Conservation (phyloP, 2,888 invertebrate genomes). For the Meiosimyza platycephala region DNA sequence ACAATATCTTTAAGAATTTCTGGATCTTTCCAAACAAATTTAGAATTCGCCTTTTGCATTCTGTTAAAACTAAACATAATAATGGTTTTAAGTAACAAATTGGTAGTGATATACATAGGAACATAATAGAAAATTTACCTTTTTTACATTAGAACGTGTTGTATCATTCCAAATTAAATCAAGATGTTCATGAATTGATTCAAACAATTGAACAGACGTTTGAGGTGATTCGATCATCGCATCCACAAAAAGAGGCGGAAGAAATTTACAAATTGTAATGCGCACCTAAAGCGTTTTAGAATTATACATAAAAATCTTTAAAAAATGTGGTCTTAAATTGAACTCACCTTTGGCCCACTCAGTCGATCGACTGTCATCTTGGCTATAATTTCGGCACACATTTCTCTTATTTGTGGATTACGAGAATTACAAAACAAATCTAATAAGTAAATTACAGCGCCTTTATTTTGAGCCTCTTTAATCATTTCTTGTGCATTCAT, state of each 20-base stretch:
- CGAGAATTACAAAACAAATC: slow-evolving; percentile 94
- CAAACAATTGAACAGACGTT: slow-evolving; percentile 90
- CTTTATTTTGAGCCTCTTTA: slow-evolving; percentile 93
- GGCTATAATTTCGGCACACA: slow-evolving; percentile 90
- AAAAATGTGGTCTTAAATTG: not conserved
- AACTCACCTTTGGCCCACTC: slow-evolving; percentile 86
- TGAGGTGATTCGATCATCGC: slow-evolving; percentile 83
- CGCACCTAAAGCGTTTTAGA: slow-evolving; percentile 72
- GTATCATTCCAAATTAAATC: slow-evolving; percentile 98
- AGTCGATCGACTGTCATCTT: slow-evolving; percentile 95
- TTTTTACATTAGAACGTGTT: slow-evolving; percentile 80
- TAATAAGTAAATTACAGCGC: slow-evolving; percentile 92
- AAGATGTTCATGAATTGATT: slow-evolving; percentile 96
- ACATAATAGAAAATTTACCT: slow-evolving; percentile 70
- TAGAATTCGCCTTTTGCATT: slow-evolving; percentile 80
- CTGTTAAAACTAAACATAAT: slow-evolving; percentile 75
- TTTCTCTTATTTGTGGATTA: slow-evolving; percentile 82
- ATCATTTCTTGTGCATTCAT: slow-evolving; percentile 93
- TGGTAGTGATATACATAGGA: not conserved
- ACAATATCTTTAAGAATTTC: slow-evolving; percentile 74
- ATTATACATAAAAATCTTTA: slow-evolving; percentile 9
- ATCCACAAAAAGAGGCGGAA: slow-evolving; percentile 94
- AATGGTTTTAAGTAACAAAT: slow-evolving; percentile 9
- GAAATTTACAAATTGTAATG: slow-evolving; percentile 86
- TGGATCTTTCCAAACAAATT: slow-evolving; percentile 75